Evolutionary conservation across 2,888 invertebrate species (phyloP), one percentile per base, ranked within the genome.

Genomic region (Mylabris sibirica): DNA sequence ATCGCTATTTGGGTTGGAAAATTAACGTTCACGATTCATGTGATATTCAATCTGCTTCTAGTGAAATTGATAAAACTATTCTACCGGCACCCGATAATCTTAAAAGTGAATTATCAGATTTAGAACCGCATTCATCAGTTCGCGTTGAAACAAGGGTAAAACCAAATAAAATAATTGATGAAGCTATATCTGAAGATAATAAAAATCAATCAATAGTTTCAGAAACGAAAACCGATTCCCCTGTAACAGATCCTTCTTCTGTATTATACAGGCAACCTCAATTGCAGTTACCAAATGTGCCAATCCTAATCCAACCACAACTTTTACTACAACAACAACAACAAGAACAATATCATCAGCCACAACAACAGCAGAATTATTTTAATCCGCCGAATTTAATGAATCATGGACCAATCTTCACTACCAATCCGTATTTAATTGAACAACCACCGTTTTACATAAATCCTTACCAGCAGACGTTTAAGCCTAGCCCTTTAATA

Each of bases 1-100:
- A 97, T 84, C 93, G 96, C 72, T 91, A 97, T 83, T 90, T 98
- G 80, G 98, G 98, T 62, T 97, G 97, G 96, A 96, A 95, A 86
- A 97, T 98, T 78, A 92, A 95, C 84, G 95, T 98, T 0, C 87
- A 93, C 73, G 96, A 98, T 83, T 88, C 89, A 60, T 96, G 96
- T 80, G 93, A 94, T 74, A 84, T 82, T 20, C 80, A 82, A 67
- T 82, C 84, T 59, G 85, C 85, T 1, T 89, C 87, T 24, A 90
- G 90, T 70, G 88, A 90, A 74, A 84, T 86, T 4, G 86, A 88
- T 73, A 83, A 83, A 5, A 78, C 86, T 3, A 80, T 84, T 1
- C 84, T 85, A 3, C 84, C 86, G 14, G 75, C 80, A 11, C 80
- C 81, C 9, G 73, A 73, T 9, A 81, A 83, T 66, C 76, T 84